These are phyloP conservation scores for Petroica traversi DNA, from an alignment of 2,113 vertebrate genomes.

Conservation along the genomic window DNA sequence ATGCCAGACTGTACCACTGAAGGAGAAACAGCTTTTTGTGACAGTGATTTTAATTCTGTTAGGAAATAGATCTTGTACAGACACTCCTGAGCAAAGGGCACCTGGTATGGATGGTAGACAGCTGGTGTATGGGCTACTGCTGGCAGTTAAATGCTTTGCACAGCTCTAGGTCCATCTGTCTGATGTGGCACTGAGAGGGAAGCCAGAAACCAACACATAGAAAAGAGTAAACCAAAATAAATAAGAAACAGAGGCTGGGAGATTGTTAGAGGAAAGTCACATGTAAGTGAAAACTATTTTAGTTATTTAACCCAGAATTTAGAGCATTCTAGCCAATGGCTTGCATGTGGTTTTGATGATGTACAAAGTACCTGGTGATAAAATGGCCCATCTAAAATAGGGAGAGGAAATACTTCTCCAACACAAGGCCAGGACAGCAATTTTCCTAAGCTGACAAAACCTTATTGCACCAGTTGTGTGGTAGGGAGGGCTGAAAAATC, in stretches of 20 bases:
- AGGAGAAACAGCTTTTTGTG: neutral
- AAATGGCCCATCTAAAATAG: neutral
- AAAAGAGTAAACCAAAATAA: neutral
- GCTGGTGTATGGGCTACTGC: neutral
- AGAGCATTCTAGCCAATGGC: neutral
- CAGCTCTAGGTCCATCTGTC: constrained; percentile 28
- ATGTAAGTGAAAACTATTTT: neutral
- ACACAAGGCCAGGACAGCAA: neutral
- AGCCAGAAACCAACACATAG: neutral
- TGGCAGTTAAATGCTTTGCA: neutral
- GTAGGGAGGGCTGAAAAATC: neutral
- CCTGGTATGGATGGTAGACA: neutral
- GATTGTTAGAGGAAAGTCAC: neutral
- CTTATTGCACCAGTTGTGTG: neutral
- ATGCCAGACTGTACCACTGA: neutral
- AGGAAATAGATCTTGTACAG: neutral
- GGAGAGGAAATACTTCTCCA: neutral
- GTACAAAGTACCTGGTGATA: neutral
- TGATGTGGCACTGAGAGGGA: constrained; percentile 10
- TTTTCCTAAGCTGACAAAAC: constrained; percentile 10
- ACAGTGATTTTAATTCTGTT: neutral
- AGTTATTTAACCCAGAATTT: neutral
- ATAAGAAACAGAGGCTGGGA: neutral
- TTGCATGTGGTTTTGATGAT: neutral
- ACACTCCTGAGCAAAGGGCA: constrained; percentile 10